Evolutionary conservation across 2,797 vertebrate genomes (phyloP).

Genomic region (Setipinna tenuifilis): DNA sequence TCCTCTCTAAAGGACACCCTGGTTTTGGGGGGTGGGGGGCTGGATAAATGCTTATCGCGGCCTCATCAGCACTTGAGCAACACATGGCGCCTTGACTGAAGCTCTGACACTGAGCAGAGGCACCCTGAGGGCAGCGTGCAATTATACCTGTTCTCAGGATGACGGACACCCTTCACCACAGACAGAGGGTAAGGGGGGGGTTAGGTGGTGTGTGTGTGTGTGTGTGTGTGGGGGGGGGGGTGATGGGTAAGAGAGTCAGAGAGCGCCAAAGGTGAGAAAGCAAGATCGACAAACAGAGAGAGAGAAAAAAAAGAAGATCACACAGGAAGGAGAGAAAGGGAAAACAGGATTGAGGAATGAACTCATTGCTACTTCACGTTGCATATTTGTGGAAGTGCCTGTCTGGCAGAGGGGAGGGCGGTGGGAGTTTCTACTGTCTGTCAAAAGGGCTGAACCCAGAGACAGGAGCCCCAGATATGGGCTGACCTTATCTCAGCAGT

Average conservation of each 20-base stretch:
- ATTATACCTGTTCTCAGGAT: slow-evolving; percentile 64
- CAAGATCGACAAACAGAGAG: background rate
- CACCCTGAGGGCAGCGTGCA: slow-evolving; percentile 72
- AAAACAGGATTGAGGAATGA: background rate
- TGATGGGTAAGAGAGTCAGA: too few species aligned
- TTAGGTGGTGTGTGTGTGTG: too few species aligned
- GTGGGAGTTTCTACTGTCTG: slow-evolving; percentile 1
- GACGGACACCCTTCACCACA: slow-evolving; percentile 56
- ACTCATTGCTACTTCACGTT: background rate
- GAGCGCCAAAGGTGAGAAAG: background rate
- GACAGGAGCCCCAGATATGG: background rate
- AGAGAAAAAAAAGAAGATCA: background rate
- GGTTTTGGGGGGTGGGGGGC: background rate
- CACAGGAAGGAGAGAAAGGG: background rate
- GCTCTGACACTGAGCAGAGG: slow-evolving; percentile 70
- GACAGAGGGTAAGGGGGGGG: slow-evolving; percentile 34
- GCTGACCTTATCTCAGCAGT: background rate
- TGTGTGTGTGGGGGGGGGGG: too few species aligned
- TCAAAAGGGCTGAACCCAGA: background rate
- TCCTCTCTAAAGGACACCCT: background rate
- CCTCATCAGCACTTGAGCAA: slow-evolving; percentile 77
- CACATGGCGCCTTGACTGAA: slow-evolving; percentile 71
- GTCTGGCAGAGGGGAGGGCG: background rate
- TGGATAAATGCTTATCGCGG: slow-evolving; percentile 61
- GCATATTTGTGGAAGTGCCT: background rate